Base-by-base conservation (phyloP, 2,797 vertebrate species). In the Mormyrops boulengeri region DNA sequence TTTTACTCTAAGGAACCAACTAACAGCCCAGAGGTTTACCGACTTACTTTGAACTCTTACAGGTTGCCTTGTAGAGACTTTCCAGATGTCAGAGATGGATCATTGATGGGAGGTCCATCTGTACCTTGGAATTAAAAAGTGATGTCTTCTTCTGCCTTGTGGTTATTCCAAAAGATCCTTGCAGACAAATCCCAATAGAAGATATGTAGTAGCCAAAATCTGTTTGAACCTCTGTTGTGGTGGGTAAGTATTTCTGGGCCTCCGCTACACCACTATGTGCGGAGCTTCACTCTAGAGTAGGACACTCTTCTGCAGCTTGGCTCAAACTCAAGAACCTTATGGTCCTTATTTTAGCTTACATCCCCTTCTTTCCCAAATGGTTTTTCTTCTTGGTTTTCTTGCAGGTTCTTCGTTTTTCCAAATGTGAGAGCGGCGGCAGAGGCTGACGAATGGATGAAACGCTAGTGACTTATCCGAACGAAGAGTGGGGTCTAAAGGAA, bases 321-420 rank as follows among this genome's bases (percentile, higher is more conserved):
- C 84, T 85, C 84, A 26, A 26, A 85, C 49, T 49, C 84, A 85
- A 85, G 84, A 85, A 85, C 84, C 84, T 85, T 52, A 49, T 11
- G 22, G 84, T 85, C n/a, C 84, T 47, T 50, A 22, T 85, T 22
- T 50, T 26, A 52, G 49, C 84, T 85, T 3, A 85, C 47, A 47
- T 85, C 84, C 84, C 84, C 49, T 85, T 52, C 47, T 85, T 26
- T 9, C 86, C 86, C 38, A 44, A 41, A 60, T n/a, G 34, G 19
- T 1, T 60, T n/a, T 87, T 87, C 86, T 87, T 47, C 86, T 62
- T 19, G 19, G 55, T 19, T n/a, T 87, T 87, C 53, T 19, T 62
- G 86, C 4, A 44, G 19, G 30, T n/a, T 57, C 52, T 57, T 87
- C 11, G 47, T 17, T 9, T 30, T 30, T 85, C 50, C 47, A 53